These are phyloP conservation scores for Cathartes aura DNA, from an alignment of 2,113 vertebrate genomes.

Conservation along the genomic window DNA sequence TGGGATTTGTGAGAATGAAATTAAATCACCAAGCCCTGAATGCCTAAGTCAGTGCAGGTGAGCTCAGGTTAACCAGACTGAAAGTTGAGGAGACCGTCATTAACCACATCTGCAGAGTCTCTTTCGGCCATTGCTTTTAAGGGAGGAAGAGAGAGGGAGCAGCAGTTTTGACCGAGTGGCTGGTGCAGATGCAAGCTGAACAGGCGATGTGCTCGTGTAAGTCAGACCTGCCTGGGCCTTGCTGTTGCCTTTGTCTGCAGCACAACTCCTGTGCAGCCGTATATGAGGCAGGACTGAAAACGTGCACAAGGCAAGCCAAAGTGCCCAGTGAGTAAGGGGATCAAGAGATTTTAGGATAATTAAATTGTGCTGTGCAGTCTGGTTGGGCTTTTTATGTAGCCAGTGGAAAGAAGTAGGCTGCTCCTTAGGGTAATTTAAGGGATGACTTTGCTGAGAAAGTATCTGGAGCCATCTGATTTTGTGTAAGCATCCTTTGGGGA, in stretches of 20 bases:
- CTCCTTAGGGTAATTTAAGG: not conserved
- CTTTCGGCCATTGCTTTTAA: not conserved
- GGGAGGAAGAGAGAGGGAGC: not conserved
- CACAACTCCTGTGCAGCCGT: not conserved
- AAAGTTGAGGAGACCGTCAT: not conserved
- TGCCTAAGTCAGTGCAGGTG: not conserved
- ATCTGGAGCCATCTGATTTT: not conserved
- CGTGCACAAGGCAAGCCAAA: rapidly evolving
- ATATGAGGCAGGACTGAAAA: not conserved
- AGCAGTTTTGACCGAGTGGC: not conserved
- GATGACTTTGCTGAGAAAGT: not conserved
- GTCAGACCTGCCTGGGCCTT: not conserved
- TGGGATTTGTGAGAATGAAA: not conserved
- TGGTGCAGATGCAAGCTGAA: not conserved
- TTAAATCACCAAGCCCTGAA: not conserved
- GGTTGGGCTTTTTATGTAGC: not conserved
- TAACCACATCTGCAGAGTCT: not conserved
- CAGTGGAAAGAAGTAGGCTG: not conserved
- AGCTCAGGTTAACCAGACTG: not conserved
- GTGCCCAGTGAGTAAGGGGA: not conserved
- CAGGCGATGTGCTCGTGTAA: rapidly evolving
- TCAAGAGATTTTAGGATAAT: not conserved
- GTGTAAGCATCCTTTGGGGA: not conserved
- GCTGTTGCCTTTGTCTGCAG: not conserved
- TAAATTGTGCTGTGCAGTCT: not conserved